A percentile compares a stretch with the other conserved stretches of the same genome.
Evolutionary conservation across 2,797 vertebrate genomes (phyloP).

Genomic region (Hippoglossus hippoglossus): DNA sequence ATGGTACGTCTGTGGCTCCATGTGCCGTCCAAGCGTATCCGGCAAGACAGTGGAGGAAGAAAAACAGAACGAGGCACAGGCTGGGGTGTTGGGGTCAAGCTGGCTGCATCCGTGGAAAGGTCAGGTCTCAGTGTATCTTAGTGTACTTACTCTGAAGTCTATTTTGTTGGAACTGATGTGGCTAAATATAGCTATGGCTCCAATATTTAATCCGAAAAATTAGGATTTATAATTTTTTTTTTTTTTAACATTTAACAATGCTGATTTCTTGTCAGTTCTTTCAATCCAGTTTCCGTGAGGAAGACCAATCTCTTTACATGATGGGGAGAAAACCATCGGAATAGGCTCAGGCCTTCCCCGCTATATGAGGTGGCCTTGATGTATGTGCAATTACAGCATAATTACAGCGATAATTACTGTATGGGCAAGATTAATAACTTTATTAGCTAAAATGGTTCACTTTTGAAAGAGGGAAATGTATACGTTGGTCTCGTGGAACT

Average conservation of each 20-base stretch:
- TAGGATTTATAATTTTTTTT: not conserved
- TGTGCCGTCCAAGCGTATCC: constrained; percentile 42
- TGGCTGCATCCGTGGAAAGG: constrained; percentile 3
- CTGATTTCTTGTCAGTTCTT: not conserved
- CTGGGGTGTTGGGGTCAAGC: constrained; percentile 10
- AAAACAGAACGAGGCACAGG: not conserved
- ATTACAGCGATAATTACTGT: constrained; percentile 88
- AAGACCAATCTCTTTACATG: constrained; percentile 54
- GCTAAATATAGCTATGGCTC: not conserved
- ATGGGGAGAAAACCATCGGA: constrained; percentile 55
- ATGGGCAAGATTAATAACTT: constrained; percentile 88
- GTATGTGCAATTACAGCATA: constrained; percentile 87
- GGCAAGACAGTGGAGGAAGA: constrained; percentile 23
- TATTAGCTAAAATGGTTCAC: constrained; percentile 85
- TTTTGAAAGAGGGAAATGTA: constrained; percentile 82
- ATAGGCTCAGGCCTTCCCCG: constrained; percentile 54
- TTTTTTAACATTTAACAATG: not conserved
- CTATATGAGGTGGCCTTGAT: constrained; percentile 82
- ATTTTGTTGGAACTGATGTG: not conserved
- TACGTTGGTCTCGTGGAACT: constrained; percentile 81
- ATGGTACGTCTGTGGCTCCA: constrained; percentile 74
- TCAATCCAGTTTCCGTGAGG: constrained; percentile 14
- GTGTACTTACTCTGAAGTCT: not conserved
- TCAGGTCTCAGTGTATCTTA: not conserved
- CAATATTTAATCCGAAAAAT: constrained; percentile 1